phyloP scores from a whole-genome alignment of 2,113 vertebrate species.

The Hyperoodon ampullatus region DNA sequence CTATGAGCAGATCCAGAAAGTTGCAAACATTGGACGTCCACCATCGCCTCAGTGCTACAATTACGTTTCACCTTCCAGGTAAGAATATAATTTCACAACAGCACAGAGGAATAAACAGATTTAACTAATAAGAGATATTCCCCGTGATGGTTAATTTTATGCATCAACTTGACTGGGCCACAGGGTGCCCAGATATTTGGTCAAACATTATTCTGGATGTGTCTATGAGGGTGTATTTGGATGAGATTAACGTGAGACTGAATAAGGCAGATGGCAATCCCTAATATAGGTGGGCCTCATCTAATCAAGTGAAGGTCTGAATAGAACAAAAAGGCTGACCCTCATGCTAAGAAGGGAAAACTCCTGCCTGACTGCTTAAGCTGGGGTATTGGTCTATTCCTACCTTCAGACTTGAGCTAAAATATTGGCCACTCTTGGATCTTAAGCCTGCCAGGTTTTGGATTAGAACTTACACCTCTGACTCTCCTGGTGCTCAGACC shows the following conservation, averaged over 20 bases:
- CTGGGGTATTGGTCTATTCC: background rate
- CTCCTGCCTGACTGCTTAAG: background rate
- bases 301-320: background rate
- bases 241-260: background rate
- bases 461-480: background rate
- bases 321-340: background rate
- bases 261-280: background rate
- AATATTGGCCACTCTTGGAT: background rate
- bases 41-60: background rate
- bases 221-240: background rate
- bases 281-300: background rate
- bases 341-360: background rate
- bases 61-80: background rate
- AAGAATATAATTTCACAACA: background rate
- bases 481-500: background rate
- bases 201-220: background rate
- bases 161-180: background rate
- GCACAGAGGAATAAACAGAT: background rate
- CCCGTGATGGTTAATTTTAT: background rate
- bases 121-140: background rate
- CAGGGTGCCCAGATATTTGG: background rate
- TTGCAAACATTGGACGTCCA: background rate
- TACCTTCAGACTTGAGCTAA: background rate
- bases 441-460: background rate
- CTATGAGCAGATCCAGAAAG: background rate